Conservation (phyloP, 2,797 vertebrate species). For the Adrianichthys oophorus region DNA sequence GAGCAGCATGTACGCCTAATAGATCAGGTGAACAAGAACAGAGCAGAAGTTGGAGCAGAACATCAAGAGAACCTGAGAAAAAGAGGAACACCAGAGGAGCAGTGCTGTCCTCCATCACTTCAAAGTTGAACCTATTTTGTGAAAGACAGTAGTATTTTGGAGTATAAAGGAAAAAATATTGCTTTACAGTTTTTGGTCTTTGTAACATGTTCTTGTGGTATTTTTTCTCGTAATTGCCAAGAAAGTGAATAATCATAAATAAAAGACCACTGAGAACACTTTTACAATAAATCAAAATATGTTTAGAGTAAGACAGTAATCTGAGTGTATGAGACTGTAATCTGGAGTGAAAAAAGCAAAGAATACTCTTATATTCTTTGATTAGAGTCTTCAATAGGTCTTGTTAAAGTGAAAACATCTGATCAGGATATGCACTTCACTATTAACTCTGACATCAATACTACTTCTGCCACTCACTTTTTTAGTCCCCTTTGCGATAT, state of each 20-base stretch:
- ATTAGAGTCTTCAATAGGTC: too few species aligned
- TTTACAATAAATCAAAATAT: too few species aligned
- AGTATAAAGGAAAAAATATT: constrained; percentile 17
- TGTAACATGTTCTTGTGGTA: too few species aligned
- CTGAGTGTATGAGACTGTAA: background rate
- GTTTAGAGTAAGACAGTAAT: background rate
- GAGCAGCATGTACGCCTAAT: constrained; percentile 6
- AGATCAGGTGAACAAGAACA: constrained; percentile 14
- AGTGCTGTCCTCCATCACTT: constrained; percentile 2
- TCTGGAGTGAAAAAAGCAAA: constrained; percentile 12
- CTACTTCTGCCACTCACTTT: too few species aligned
- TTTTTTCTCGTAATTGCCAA: too few species aligned
- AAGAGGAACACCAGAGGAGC: constrained; percentile 6
- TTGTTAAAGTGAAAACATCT: too few species aligned
- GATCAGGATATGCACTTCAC: too few species aligned
- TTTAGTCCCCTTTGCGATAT: too few species aligned
- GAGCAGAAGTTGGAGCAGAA: constrained; percentile 1
- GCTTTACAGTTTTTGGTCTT: constrained; percentile 7
- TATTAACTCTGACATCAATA: too few species aligned
- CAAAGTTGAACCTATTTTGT: constrained; percentile 8
- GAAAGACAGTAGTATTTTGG: constrained; percentile 5
- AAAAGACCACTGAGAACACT: too few species aligned
- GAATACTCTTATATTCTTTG: constrained; percentile 24
- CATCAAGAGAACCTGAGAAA: constrained; percentile 16
- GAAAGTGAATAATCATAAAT: too few species aligned